Percentiles rank a stretch among this genome's conserved stretches.
These are phyloP conservation scores for Tachysurus vachellii DNA, from an alignment of 2,113 vertebrate species.

Conservation along the genomic window DNA sequence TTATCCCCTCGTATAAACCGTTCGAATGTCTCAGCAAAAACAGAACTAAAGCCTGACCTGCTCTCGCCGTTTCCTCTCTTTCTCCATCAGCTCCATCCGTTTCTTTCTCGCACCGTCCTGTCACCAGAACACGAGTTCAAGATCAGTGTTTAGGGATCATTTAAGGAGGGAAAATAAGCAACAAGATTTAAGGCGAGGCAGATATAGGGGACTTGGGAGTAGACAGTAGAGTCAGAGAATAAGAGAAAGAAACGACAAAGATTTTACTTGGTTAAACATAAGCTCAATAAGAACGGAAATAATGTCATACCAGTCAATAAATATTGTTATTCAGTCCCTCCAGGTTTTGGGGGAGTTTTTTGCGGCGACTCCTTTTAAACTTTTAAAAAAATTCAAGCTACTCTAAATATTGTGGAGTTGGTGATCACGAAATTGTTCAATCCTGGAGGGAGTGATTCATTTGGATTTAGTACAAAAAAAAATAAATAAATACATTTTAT, in stretches of 20 bases:
- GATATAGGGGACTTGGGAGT: not conserved
- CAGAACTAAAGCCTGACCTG: slow-evolving; percentile 73
- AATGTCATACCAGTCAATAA: no score
- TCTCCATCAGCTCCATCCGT: slow-evolving; percentile 82
- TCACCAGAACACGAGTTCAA: slow-evolving; percentile 52
- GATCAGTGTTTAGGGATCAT: not conserved
- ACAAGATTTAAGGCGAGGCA: not conserved
- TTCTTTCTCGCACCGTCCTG: slow-evolving; percentile 85
- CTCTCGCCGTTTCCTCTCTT: slow-evolving; percentile 84
- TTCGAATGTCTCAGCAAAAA: not conserved
- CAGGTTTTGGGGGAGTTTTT: no score
- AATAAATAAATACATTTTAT: no score
- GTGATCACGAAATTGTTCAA: no score
- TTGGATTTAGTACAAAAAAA: no score
- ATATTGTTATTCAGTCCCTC: no score
- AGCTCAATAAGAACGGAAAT: not conserved
- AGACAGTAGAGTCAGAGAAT: not conserved
- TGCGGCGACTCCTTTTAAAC: no score
- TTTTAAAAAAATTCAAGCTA: no score
- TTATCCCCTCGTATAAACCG: not conserved
- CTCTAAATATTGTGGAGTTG: no score
- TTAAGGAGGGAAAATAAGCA: not conserved
- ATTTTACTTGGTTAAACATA: not conserved
- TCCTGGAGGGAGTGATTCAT: no score
- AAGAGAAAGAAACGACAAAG: not conserved